These are phyloP conservation scores for Agrochola lychnidis DNA, from an alignment of 2,888 invertebrate species.

Conservation along the genomic window DNA sequence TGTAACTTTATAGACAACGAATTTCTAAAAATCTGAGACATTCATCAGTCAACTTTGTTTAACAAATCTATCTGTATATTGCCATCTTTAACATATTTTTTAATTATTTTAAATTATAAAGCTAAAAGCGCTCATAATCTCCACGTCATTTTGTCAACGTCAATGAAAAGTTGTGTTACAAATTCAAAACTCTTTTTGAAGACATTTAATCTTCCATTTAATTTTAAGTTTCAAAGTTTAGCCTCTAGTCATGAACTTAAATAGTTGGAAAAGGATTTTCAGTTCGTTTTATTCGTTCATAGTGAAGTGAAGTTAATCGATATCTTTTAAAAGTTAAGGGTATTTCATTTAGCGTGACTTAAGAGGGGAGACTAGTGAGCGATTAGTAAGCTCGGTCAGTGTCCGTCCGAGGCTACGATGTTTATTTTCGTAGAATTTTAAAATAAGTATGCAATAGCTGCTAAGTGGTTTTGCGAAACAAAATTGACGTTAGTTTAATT, in stretches of 20 bases:
- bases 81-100: not conserved
- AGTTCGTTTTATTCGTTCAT: slow-evolving; percentile 64
- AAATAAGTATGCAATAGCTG: slow-evolving; percentile 31
- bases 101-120: slow-evolving; percentile 10
- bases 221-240: slow-evolving; percentile 62
- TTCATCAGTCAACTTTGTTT: not conserved
- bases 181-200: slow-evolving; percentile 54
- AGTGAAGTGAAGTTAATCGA: slow-evolving; percentile 66
- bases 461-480: slow-evolving; percentile 47
- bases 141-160: slow-evolving; percentile 35
- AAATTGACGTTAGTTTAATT: slow-evolving; percentile 50
- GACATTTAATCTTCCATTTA: slow-evolving; percentile 41
- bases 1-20: no score
- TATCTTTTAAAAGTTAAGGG: slow-evolving; percentile 74
- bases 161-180: slow-evolving; percentile 49
- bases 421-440: slow-evolving; percentile 53
- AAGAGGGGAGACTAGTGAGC: slow-evolving; percentile 61
- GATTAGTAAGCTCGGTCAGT: slow-evolving; percentile 69
- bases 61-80: not conserved
- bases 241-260: slow-evolving; percentile 61
- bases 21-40: not conserved
- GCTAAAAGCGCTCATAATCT: not conserved
- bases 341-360: slow-evolving; percentile 73
- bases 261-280: slow-evolving; percentile 65
- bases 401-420: slow-evolving; percentile 46